Evolutionary conservation across 2,797 vertebrate species (phyloP).

Genomic region (Squalus acanthias): DNA sequence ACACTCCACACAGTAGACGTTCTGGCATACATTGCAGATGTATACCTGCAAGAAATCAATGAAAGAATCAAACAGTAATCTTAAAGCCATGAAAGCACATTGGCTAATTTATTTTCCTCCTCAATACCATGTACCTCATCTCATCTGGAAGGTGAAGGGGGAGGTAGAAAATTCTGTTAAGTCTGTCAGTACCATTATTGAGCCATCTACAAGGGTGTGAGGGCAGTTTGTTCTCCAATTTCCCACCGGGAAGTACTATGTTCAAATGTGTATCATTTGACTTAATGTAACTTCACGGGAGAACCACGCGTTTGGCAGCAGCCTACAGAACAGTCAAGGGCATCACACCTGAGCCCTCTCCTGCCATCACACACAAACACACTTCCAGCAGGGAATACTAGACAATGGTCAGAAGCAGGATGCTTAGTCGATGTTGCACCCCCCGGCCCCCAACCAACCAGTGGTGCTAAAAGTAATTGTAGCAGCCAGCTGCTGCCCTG

Average conservation of each 20-base stretch:
- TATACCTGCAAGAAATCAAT: slow-evolving; percentile 67
- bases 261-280: neutral
- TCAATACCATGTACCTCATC: neutral
- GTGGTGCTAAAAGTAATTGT: neutral
- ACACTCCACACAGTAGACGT: slow-evolving; percentile 82
- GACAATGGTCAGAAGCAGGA: neutral
- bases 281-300: neutral
- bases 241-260: neutral
- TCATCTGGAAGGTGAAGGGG: neutral
- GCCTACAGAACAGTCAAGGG: neutral
- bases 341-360: neutral
- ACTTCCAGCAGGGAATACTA: neutral
- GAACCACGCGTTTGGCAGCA: neutral
- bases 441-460: no score
- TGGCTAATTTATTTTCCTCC: neutral
- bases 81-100: neutral
- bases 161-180: neutral
- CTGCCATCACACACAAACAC: neutral
- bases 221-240: neutral
- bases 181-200: neutral
- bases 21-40: slow-evolving; percentile 68
- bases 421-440: neutral
- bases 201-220: neutral
- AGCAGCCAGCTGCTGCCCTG: neutral
- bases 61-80: slow-evolving; percentile 6